Conservation (phyloP, 2,113 vertebrate species). For the Sisor rabdophorus region DNA sequence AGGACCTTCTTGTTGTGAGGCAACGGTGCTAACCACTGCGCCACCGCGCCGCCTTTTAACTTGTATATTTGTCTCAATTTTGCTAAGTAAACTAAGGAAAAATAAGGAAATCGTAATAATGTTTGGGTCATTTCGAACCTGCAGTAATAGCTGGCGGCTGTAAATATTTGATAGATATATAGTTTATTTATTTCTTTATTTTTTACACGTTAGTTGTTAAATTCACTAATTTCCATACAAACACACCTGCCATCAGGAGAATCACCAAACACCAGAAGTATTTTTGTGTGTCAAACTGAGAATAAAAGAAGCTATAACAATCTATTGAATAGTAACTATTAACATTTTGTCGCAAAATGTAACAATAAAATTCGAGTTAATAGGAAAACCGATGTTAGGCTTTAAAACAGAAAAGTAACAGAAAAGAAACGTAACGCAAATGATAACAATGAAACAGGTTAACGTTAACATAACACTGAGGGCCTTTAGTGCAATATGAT, state of each 20-base stretch:
- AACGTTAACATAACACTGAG: constrained; percentile 1
- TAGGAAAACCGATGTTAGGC: neutral
- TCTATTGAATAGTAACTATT: no score
- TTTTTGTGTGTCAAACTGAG: neutral
- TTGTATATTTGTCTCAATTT: no score
- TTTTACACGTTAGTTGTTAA: neutral
- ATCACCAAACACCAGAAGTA: constrained; percentile 1
- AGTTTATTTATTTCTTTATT: no score
- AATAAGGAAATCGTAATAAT: no score
- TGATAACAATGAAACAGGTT: neutral
- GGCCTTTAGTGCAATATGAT: constrained; percentile 19
- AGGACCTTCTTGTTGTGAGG: no score
- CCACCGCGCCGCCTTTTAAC: no score
- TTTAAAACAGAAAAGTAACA: neutral
- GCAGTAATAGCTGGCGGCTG: neutral
- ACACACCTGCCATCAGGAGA: neutral
- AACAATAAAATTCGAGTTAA: neutral
- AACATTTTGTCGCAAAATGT: neutral
- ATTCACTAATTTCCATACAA: neutral
- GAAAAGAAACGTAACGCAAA: neutral
- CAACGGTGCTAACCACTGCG: no score
- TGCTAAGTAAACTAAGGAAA: no score
- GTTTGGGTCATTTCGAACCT: constrained; percentile 16
- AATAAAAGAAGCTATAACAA: neutral
- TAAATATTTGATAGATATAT: neutral